Conservation (phyloP, 2,888 invertebrate species). For the Drosophila crucigera region DNA sequence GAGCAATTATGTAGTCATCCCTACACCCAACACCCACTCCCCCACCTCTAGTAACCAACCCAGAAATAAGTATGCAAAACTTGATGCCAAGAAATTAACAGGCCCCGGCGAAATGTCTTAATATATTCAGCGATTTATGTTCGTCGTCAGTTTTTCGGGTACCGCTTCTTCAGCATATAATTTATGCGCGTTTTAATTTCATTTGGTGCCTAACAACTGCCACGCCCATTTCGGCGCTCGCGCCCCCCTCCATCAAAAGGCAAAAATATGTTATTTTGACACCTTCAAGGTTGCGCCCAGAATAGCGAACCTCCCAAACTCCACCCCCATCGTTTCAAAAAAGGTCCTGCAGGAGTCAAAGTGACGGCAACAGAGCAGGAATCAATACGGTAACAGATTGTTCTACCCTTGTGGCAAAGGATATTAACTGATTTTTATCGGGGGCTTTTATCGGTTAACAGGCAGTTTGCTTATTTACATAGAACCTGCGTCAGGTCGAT, state of each 20-base stretch:
- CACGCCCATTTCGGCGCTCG: conserved; percentile 59
- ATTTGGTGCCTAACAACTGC: conserved; percentile 76
- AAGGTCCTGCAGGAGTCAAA: conserved; percentile 14
- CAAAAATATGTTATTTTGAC: conserved; percentile 79
- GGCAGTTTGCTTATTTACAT: conserved; percentile 22
- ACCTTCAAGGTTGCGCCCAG: conserved; percentile 77
- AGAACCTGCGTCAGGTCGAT: not conserved
- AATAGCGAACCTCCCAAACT: conserved; percentile 5
- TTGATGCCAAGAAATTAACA: conserved; percentile 59
- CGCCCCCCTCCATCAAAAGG: not conserved
- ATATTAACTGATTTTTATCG: conserved; percentile 39
- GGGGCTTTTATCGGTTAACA: not conserved
- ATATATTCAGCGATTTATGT: conserved; percentile 72
- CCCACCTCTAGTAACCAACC: not conserved
- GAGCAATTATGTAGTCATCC: conserved; percentile 70
- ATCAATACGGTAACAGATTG: conserved; percentile 60
- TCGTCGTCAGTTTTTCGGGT: conserved; percentile 33
- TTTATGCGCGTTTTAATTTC: conserved; percentile 82
- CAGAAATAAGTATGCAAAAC: conserved; percentile 58
- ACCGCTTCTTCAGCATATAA: conserved; percentile 57
- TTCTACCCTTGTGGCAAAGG: conserved; percentile 39
- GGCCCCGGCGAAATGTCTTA: conserved; percentile 68
- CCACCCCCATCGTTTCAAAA: not conserved
- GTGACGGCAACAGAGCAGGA: conserved; percentile 22
- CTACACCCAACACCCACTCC: not conserved